Conservation (phyloP, 2,113 vertebrate species). For the Notothenia rossii region DNA sequence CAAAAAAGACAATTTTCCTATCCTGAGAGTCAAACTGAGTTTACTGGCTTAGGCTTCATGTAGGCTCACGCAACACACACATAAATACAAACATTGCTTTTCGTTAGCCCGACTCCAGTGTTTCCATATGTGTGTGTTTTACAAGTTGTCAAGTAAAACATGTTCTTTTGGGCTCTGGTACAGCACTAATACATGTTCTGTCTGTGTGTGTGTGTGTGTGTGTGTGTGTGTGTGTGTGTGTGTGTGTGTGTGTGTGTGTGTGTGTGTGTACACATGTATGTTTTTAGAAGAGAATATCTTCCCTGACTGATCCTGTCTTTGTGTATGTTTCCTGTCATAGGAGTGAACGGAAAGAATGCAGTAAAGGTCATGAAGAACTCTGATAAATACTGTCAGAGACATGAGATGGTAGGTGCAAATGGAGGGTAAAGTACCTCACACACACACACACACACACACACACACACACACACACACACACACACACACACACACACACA, state of each 20-base stretch:
- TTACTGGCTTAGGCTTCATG: constrained; percentile 10
- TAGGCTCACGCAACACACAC: not conserved
- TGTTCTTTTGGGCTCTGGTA: no score
- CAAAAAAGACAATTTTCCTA: constrained; percentile 8
- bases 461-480: not conserved
- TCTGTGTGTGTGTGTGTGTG: not conserved
- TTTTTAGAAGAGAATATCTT: not conserved
- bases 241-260: not conserved
- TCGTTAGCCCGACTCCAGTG: not conserved
- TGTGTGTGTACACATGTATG: not conserved
- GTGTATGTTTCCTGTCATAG: constrained; percentile 14
- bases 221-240: not conserved
- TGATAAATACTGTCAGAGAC: not conserved
- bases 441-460: constrained; percentile 4
- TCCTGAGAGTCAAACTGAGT: constrained; percentile 19
- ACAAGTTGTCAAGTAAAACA: not conserved
- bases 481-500: not conserved
- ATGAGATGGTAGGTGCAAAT: not conserved
- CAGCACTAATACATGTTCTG: not conserved
- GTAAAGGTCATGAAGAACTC: not conserved
- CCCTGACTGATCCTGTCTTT: constrained; percentile 17
- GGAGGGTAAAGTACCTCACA: not conserved
- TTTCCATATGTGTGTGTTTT: not conserved
- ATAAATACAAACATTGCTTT: not conserved
- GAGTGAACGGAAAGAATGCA: constrained; percentile 1